Evolutionary conservation across 2,888 invertebrate genomes (phyloP).

Genomic region (Myathropa florea): DNA sequence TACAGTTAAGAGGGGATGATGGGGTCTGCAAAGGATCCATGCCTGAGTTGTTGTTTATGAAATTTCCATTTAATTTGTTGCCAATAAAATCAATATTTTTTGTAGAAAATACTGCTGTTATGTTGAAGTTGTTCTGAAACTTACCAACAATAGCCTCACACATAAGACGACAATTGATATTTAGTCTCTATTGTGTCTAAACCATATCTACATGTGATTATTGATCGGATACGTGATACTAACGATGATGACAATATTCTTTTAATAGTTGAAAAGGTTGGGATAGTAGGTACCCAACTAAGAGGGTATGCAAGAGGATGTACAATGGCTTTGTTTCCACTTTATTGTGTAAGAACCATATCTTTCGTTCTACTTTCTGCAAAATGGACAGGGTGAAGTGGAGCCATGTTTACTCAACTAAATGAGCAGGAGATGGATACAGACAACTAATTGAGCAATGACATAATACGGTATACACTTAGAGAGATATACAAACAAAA

Average conservation of each 20-base stretch:
- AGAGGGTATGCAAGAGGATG: conserved; percentile 31
- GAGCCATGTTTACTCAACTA: conserved; percentile 61
- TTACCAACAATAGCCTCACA: conserved; percentile 25
- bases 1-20: conserved; percentile 12
- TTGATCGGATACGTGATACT: conserved; percentile 63
- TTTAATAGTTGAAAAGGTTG: conserved; percentile 53
- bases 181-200: conserved; percentile 33
- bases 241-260: conserved; percentile 63
- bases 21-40: conserved; percentile 1
- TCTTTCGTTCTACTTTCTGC: conserved; percentile 37
- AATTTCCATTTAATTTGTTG: conserved; percentile 46
- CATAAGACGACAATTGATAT: conserved; percentile 26
- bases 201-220: conserved; percentile 58
- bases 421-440: conserved; percentile 61
- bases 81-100: conserved; percentile 55
- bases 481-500: conserved; percentile 1
- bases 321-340: conserved; percentile 51
- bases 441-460: conserved; percentile 60
- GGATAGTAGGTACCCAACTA: conserved; percentile 9
- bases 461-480: conserved; percentile 37
- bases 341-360: conserved; percentile 54
- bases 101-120: conserved; percentile 22
- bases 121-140: conserved; percentile 3
- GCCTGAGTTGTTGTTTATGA: conserved; percentile 44
- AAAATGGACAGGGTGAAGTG: conserved; percentile 40